phyloP scores from a whole-genome alignment of 2,113 vertebrate species.

The Spea bombifrons region DNA sequence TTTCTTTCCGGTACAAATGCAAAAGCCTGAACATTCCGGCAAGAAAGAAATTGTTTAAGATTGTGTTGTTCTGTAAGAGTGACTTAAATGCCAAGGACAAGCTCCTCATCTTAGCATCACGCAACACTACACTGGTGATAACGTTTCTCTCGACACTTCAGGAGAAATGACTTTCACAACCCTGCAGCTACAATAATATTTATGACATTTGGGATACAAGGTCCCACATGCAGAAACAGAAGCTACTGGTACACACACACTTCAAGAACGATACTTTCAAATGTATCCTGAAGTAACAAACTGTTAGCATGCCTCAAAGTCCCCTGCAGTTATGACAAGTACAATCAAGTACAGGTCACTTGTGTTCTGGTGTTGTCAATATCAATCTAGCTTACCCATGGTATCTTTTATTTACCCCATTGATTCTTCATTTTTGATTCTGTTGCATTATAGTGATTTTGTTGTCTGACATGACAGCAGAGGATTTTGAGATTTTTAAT shows the following conservation, averaged over 20 bases:
- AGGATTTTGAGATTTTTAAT: slow-evolving; percentile 43
- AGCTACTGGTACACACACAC: slow-evolving; percentile 34
- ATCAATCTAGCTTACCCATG: slow-evolving; percentile 50
- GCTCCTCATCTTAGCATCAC: slow-evolving; percentile 37
- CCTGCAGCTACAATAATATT: slow-evolving; percentile 49
- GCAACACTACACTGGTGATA: slow-evolving; percentile 32
- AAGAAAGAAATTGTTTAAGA: slow-evolving; percentile 19
- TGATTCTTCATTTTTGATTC: slow-evolving; percentile 55
- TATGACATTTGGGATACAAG: slow-evolving; percentile 38
- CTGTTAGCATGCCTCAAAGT: slow-evolving; percentile 31
- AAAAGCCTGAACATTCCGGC: neutral
- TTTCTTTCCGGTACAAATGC: neutral
- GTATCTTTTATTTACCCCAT: slow-evolving; percentile 54
- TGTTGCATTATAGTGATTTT: slow-evolving; percentile 50
- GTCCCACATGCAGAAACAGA: slow-evolving; percentile 41
- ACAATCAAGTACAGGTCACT: slow-evolving; percentile 45
- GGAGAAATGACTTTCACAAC: slow-evolving; percentile 47
- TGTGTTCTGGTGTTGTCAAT: slow-evolving; percentile 48
- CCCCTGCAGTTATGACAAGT: slow-evolving; percentile 37
- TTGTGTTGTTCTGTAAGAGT: slow-evolving; percentile 31
- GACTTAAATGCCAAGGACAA: slow-evolving; percentile 17
- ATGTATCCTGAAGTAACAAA: slow-evolving; percentile 46
- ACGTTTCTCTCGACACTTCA: slow-evolving; percentile 45
- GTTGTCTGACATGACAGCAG: slow-evolving; percentile 53
- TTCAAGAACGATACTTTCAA: slow-evolving; percentile 39